These are phyloP conservation scores for Menura novaehollandiae DNA, from an alignment of 2,113 vertebrate genomes.

Conservation along the genomic window DNA sequence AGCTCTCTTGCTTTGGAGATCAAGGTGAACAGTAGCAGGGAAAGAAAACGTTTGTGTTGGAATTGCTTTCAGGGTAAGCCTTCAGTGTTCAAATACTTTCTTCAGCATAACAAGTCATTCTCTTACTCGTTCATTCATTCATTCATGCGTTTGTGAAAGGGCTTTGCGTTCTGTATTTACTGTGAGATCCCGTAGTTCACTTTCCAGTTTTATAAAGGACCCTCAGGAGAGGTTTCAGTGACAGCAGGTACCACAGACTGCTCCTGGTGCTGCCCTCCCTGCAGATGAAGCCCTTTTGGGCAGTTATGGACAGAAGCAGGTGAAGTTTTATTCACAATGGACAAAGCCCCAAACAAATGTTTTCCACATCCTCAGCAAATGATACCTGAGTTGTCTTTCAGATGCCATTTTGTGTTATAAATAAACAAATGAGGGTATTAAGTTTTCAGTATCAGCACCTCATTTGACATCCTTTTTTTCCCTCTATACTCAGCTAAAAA, in stretches of 20 bases:
- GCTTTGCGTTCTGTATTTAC: not conserved
- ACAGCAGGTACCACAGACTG: not conserved
- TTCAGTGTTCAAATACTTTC: not conserved
- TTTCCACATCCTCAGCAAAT: not conserved
- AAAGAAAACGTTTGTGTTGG: not conserved
- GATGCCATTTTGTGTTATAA: not conserved
- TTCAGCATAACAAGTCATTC: not conserved
- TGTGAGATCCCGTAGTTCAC: not conserved
- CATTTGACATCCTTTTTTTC: not conserved
- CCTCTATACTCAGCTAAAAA: not conserved
- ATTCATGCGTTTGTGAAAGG: not conserved
- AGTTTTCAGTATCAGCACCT: not conserved
- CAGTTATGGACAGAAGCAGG: not conserved
- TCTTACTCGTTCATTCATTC: not conserved
- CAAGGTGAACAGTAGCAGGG: not conserved
- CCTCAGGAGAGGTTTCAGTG: not conserved
- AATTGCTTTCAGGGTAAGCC: not conserved
- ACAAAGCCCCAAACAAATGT: not conserved
- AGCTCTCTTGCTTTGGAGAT: not conserved
- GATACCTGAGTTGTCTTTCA: not conserved
- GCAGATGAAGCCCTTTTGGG: not conserved
- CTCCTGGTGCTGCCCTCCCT: not conserved
- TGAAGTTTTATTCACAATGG: not conserved
- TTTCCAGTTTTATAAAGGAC: not conserved
- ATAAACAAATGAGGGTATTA: not conserved